Evolutionary conservation across 1,140 invertebrate species (phyloP), one percentile per base, ranked within the genome.

Genomic region (Trichomalopsis sarcophagae): DNA sequence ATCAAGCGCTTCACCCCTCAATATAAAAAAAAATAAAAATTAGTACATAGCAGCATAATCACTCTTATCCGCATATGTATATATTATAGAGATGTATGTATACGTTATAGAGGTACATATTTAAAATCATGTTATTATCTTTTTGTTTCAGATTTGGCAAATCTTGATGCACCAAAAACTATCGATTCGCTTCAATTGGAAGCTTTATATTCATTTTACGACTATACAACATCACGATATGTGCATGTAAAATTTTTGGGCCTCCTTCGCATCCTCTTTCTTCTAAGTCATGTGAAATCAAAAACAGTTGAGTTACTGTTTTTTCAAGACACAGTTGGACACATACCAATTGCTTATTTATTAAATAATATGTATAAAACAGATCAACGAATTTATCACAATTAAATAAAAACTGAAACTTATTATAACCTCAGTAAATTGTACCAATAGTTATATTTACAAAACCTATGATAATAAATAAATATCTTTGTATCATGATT

Each of bases 341-440:
- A 62, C 17, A 62, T 62, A 62, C 55, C 55, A 5, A 62, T 62
- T n/a, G 55, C 55, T 62, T 21, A 62, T 62, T 62, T 62, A 62
- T 62, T 62, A 62, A 62, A 62, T 62, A 62, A 62, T 62, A 62
- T 62, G 55, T 62, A 62, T 62, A 62, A 62, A 62, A 62, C 55
- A 62, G 55, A 62, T 62, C 55, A 62, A 62, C 21, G 21, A 62
- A 62, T 62, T n/a, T 62, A 62, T 21, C 21, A 21, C 21, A n/a
- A 62, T 62, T 44, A 62, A 62, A 7, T 62, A 14, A 62, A 62
- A 21, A 62, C 55, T 14, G 1, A 21, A 55, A 10, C 44, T 55
- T 14, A 55, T 55, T 13, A 21, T 55, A 55, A 17, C 13, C 50
- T 55, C 1, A 17, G 47, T 50, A 50, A 50, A 55, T 55, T 5